Conservation (phyloP, 2,888 invertebrate genomes). For the Lymantria dispar region DNA sequence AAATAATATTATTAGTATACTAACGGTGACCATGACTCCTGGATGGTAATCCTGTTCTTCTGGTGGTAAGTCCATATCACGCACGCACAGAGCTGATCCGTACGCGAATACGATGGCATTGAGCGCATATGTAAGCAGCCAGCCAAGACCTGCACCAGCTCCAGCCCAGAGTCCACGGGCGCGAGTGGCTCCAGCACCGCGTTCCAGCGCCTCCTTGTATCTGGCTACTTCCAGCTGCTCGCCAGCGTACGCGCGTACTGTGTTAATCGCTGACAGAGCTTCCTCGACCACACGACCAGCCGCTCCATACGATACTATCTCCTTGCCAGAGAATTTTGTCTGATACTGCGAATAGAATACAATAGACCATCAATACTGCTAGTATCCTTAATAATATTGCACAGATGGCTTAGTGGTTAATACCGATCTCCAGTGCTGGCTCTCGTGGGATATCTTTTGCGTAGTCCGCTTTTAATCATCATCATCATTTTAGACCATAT, state of each 20-base stretch:
- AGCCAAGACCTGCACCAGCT: conserved; percentile 86
- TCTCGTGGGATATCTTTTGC: no score
- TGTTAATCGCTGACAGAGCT: conserved; percentile 84
- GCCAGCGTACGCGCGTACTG: conserved; percentile 73
- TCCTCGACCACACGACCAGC: conserved; percentile 90
- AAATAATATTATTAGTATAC: no score
- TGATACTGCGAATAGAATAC: conserved; percentile 74
- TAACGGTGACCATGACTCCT: conserved; percentile 86
- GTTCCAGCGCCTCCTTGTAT: conserved; percentile 71
- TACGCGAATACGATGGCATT: conserved; percentile 91
- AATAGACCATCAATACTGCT: no score
- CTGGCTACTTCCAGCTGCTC: conserved; percentile 86
- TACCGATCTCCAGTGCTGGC: no score
- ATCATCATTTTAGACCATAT: no score
- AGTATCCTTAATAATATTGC: no score
- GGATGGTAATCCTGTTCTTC: conserved; percentile 85
- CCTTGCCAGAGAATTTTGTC: conserved; percentile 83
- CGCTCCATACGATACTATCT: conserved; percentile 86
- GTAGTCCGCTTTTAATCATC: no score
- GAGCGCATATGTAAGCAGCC: conserved; percentile 88
- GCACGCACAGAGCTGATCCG: conserved; percentile 86
- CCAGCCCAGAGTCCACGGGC: conserved; percentile 85
- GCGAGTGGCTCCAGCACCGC: conserved; percentile 81
- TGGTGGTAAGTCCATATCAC: conserved; percentile 80
- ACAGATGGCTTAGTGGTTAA: no score